Base-by-base conservation (phyloP, 2,888 invertebrate species). In the Thyatira batis region DNA sequence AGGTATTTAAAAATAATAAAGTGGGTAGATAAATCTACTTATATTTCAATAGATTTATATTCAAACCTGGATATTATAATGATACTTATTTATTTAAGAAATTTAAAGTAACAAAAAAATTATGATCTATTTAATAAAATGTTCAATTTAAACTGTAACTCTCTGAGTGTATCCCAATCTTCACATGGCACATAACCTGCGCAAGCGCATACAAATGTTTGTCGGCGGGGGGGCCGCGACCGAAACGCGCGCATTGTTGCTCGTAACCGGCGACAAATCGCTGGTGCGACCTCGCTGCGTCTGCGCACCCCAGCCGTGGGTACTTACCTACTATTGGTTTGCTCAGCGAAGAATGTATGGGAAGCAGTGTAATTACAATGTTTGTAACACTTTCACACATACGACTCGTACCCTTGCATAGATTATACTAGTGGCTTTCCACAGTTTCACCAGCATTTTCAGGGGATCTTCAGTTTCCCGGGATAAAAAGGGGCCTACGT, bases 231-330 rank as follows among this genome's bases (percentile, higher is more conserved):
- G 83, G 80, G 78, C 64, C 71, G 85, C 82, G 87, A 83, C 86
- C 83, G 78, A 79, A 82, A 79, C 82, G 81, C 81, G 71, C 70
- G 82, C 75, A 88, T 89, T 89, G 89, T 88, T 81, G 85, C 87
- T 88, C 84, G 86, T 89, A 87, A 89, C 84, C 61, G 61, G 71
- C 79, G 84, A 86, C 85, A 85, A 86, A 73, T 75, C 64, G 72
- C 69, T 53, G 54, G 57, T 53, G 59, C 58, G 65, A 59, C 60
- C 63, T 48, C 27, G 48, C 46, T 27, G 48, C 27, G 48, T 48
- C 27, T 17, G 51, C 48, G 53, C 48, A 48, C 52, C 52, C 50
- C 43, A 54, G 46, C 28, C 52, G 51, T 51, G 58, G 56, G 50
- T 56, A n/a, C n/a, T n/a, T 33, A 21, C 46, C 50, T 28, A 27